A percentile compares a stretch with the other conserved stretches of the same genome.
Evolutionary conservation across 2,113 vertebrate species (phyloP).

Genomic region (Semnopithecus entellus): DNA sequence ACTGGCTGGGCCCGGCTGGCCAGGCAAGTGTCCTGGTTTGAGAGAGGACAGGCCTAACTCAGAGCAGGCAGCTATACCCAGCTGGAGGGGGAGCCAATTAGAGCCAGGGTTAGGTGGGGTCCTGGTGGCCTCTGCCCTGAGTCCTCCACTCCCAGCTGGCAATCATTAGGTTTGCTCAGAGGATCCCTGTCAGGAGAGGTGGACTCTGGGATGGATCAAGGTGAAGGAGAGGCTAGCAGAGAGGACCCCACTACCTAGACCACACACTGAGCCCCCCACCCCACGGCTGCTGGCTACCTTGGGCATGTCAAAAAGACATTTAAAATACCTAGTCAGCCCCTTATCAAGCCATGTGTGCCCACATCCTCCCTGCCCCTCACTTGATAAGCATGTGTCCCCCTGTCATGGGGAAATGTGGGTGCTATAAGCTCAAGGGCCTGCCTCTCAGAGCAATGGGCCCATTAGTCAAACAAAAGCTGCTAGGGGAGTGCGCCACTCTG

Average conservation of each 20-base stretch:
- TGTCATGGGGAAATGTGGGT: not conserved
- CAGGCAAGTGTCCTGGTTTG: constrained; percentile 57
- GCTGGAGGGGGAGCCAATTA: constrained; percentile 21
- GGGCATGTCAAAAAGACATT: constrained; percentile 62
- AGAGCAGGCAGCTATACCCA: not conserved
- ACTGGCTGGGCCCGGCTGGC: not conserved
- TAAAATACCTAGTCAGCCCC: constrained; percentile 26
- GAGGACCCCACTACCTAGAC: constrained; percentile 55
- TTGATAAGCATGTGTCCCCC: not conserved
- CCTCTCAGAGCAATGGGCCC: not conserved
- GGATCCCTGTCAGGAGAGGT: constrained; percentile 60
- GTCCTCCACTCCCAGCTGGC: constrained; percentile 49
- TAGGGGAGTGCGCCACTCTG: not conserved
- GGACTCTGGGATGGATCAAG: constrained; percentile 70
- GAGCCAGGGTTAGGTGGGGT: constrained; percentile 34
- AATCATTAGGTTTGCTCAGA: constrained; percentile 62
- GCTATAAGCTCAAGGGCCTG: not conserved
- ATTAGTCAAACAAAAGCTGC: not conserved
- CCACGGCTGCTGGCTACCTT: not conserved
- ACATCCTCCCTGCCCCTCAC: not conserved
- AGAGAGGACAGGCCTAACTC: constrained; percentile 55
- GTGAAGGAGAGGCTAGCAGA: constrained; percentile 55
- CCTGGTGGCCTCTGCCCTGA: constrained; percentile 37
- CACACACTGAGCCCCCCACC: constrained; percentile 16
- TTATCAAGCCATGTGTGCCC: constrained; percentile 19